Base-by-base conservation (phyloP, 2,888 invertebrate genomes). In the Cephus runcator region DNA sequence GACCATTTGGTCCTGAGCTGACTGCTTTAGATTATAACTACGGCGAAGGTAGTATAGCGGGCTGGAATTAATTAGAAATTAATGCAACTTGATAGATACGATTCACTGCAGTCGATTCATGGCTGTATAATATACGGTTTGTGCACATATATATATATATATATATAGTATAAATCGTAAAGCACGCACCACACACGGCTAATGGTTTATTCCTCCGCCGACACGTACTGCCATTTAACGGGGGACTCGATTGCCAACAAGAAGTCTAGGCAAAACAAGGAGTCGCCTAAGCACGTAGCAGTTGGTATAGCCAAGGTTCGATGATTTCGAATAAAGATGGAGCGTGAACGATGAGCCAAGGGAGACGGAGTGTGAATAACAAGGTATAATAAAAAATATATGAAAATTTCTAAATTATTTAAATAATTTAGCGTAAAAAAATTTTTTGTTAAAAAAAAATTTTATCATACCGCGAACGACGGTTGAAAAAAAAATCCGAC, bases 61-160 rank as follows among this genome's bases (percentile, higher is more conserved):
- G 31, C 34, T 71, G 33, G 71, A 71, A 71, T 71, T 31, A 31
- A 71, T 71, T 71, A 71, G 71, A 71, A 71, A 71, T 71, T 71
- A 71, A 71, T 71, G 71, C 71, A 71, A 34, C 15, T 23, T 31
- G 31, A 71, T 71, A 71, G 71, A 71, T n/a, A 34, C 71, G 71
- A 34, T 34, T 31, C 71, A 56, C 56, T 23, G 56, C 56, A 2
- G 56, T 56, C 56, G 56, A 56, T 56, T 23, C 56, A 56, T 56
- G 23, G 9, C 9, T 23, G 9, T 23, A 23, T 56, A 56, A 56
- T 56, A 56, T 56, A 56, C 23, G 56, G 56, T 23, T 56, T 23
- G 9, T 56, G 23, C 23, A 78, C 78, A 77, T 73, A 77, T 73
- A 68, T 75, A 73, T 73, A 31, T 73, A 12, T 68, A 33, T 68